Conservation (phyloP, 2,113 vertebrate species). For the Apteryx mantelli region DNA sequence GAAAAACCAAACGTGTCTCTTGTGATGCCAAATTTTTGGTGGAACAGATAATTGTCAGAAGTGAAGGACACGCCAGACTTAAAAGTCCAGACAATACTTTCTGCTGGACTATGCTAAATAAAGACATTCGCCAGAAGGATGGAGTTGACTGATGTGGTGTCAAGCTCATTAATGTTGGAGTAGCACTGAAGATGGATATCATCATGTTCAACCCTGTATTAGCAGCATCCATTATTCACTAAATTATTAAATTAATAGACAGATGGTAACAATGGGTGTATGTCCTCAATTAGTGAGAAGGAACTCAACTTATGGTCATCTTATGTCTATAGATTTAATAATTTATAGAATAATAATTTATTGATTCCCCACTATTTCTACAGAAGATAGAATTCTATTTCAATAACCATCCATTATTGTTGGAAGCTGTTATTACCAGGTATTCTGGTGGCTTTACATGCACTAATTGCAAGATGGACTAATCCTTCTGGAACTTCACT, state of each 20-base stretch:
- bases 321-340: conserved; percentile 69
- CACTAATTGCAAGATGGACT: conserved; percentile 13
- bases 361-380: conserved; percentile 58
- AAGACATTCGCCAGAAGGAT: conserved; percentile 39
- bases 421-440: conserved; percentile 49
- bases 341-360: conserved; percentile 74
- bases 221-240: conserved; percentile 66
- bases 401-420: conserved; percentile 57
- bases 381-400: conserved; percentile 63
- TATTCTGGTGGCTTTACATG: not conserved
- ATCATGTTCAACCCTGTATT: conserved; percentile 28
- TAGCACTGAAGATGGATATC: conserved; percentile 40
- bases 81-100: not conserved
- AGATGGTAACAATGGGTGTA: conserved; percentile 34
- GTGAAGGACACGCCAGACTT: not conserved
- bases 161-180: conserved; percentile 53
- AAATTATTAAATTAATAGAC: conserved; percentile 73
- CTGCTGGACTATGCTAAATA: not conserved
- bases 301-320: conserved; percentile 50
- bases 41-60: not conserved
- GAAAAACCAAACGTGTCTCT: not conserved
- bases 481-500: not conserved
- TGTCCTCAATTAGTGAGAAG: conserved; percentile 64
- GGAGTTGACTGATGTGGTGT: conserved; percentile 22
- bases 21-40: not conserved